Conservation (phyloP, 2,888 invertebrate genomes). For the Tenthredo livida region DNA sequence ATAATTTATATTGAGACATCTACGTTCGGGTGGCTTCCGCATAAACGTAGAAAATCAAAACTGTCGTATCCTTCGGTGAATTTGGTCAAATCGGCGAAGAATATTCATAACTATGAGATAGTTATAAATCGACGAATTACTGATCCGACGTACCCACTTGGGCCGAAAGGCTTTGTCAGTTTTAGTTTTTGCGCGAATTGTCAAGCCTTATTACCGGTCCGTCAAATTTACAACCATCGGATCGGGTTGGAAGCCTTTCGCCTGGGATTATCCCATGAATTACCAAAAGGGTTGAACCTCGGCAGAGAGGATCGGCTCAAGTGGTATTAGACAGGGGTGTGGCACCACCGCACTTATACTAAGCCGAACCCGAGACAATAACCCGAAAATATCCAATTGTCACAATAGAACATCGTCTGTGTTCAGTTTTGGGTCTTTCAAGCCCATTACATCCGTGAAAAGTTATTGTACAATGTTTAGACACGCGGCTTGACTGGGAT, state of each 20-base stretch:
- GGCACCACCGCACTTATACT: conserved; percentile 44
- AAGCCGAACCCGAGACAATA: conserved; percentile 22
- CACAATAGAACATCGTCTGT: conserved; percentile 12
- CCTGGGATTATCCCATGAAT: conserved; percentile 28
- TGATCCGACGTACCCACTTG: conserved; percentile 6
- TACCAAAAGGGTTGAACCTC: conserved; percentile 28
- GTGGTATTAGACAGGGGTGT: conserved; percentile 39
- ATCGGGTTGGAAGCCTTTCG: conserved; percentile 10
- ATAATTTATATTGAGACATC: conserved; percentile 8
- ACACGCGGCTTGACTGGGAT: conserved; percentile 42
- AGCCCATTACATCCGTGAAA: conserved; percentile 24
- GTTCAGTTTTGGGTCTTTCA: neutral
- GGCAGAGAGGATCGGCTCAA: neutral
- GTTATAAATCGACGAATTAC: conserved; percentile 47
- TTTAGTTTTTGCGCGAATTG: conserved; percentile 12
- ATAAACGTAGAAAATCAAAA: conserved; percentile 7
- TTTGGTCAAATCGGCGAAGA: neutral
- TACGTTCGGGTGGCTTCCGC: neutral
- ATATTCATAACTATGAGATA: neutral
- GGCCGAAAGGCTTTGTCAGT: neutral
- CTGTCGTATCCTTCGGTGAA: neutral
- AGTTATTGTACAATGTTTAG: conserved; percentile 36
- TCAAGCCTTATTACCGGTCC: neutral
- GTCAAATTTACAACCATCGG: conserved; percentile 34
- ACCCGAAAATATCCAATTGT: conserved; percentile 43